These are phyloP conservation scores for Pundamilia nyererei DNA, from an alignment of 2,113 vertebrate genomes.

Conservation along the genomic window DNA sequence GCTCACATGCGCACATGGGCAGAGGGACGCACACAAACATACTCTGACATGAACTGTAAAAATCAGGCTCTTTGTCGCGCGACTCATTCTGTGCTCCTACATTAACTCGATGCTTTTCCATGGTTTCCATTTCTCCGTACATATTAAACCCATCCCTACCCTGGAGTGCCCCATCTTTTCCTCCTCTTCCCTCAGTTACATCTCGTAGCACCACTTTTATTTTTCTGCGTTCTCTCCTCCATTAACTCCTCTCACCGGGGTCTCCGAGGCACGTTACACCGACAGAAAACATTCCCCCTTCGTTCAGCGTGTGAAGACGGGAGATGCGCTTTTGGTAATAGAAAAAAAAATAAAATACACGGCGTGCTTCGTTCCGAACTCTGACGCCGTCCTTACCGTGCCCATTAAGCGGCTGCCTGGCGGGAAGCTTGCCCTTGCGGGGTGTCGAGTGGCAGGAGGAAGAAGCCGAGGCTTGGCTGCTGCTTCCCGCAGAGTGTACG, in stretches of 20 bases:
- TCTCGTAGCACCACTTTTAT: background rate
- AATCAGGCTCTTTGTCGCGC: background rate
- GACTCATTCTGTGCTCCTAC: background rate
- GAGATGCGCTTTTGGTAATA: background rate
- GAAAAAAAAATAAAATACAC: background rate
- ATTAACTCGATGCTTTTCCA: background rate
- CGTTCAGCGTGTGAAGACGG: background rate
- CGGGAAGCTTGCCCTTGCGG: conserved; percentile 86
- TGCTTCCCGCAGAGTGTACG: conserved; percentile 43
- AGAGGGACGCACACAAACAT: background rate
- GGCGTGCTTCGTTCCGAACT: background rate
- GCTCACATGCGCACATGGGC: background rate
- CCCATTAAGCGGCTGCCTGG: conserved; percentile 85
- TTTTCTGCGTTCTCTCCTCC: background rate
- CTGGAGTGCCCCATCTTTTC: background rate
- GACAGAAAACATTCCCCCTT: background rate
- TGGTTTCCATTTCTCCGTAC: background rate
- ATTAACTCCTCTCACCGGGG: background rate
- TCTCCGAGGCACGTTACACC: background rate
- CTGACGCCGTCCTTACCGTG: conserved; percentile 75
- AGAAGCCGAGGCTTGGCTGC: conserved; percentile 77
- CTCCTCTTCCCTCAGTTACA: background rate
- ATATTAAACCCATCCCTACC: background rate
- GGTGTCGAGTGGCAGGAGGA: conserved; percentile 96
- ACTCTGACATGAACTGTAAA: background rate